phyloP scores from a whole-genome alignment of 2,797 vertebrate genomes.

The Anguilla obscura region DNA sequence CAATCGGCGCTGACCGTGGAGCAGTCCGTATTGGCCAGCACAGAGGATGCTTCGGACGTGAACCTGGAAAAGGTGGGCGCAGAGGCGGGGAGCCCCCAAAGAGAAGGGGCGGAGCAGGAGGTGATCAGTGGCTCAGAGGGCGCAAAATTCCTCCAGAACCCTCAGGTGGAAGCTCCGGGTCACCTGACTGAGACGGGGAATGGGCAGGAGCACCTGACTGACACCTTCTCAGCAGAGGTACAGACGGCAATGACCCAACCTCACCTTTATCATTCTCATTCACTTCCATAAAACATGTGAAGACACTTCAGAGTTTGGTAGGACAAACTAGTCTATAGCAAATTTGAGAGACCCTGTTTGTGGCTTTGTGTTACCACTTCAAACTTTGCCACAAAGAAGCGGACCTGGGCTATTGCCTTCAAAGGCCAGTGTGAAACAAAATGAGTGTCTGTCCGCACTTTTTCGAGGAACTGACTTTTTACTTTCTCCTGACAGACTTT shows the following conservation, averaged over 20 bases:
- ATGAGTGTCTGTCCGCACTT: background rate
- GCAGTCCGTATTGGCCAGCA: constrained; percentile 63
- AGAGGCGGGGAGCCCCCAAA: constrained; percentile 39
- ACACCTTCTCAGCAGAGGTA: constrained; percentile 78
- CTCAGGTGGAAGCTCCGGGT: constrained; percentile 66
- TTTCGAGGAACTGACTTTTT: background rate
- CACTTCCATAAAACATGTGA: background rate
- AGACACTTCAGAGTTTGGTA: background rate
- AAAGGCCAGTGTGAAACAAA: background rate
- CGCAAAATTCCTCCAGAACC: constrained; percentile 66
- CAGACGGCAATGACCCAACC: constrained; percentile 8
- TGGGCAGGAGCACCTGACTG: constrained; percentile 70
- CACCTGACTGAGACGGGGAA: constrained; percentile 61
- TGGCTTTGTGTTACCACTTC: background rate
- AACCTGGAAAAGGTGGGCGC: constrained; percentile 63
- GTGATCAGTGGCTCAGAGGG: constrained; percentile 68
- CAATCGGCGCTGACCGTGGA: constrained; percentile 82
- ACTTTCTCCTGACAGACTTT: constrained; percentile 66
- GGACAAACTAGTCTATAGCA: background rate
- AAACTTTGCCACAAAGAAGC: background rate
- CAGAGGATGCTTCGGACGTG: constrained; percentile 66
- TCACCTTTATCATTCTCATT: background rate
- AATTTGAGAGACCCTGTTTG: background rate
- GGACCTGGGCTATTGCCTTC: no score
- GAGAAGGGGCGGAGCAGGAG: constrained; percentile 54